phyloP scores from a whole-genome alignment of 1,140 invertebrate species.

The Diplogasteroides magnus region DNA sequence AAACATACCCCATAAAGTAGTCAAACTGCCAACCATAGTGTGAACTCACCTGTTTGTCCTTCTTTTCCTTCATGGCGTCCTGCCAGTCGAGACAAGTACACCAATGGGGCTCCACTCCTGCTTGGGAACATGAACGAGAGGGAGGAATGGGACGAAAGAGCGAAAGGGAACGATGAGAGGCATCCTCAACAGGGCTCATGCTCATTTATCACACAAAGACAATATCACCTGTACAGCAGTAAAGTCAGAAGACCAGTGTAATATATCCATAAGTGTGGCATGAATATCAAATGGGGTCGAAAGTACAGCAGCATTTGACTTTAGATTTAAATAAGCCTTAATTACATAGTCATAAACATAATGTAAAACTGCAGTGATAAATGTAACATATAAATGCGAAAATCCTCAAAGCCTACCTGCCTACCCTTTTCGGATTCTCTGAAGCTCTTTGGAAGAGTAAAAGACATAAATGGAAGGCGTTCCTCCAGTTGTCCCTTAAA shows the following conservation, averaged over 20 bases:
- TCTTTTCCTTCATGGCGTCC: slow-evolving; percentile 57
- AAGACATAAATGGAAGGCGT: slow-evolving; percentile 75
- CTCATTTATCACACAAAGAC: too few relatives aligned
- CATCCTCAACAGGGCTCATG: too few relatives aligned
- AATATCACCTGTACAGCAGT: not conserved
- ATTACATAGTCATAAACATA: too few relatives aligned
- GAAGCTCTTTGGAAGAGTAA: slow-evolving; percentile 70
- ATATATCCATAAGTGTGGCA: slow-evolving; percentile 49
- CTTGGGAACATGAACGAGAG: slow-evolving; percentile 58
- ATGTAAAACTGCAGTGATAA: too few relatives aligned
- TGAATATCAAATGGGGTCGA: slow-evolving; percentile 75
- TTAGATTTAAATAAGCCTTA: slow-evolving; percentile 62
- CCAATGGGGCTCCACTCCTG: slow-evolving; percentile 86
- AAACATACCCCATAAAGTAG: too few relatives aligned
- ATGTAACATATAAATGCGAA: too few relatives aligned
- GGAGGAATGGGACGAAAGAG: slow-evolving; percentile 56
- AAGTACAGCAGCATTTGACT: slow-evolving; percentile 66
- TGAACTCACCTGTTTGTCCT: slow-evolving; percentile 49
- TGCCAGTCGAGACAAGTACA: slow-evolving; percentile 81
- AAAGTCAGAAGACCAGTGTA: slow-evolving; percentile 28
- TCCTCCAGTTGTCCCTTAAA: slow-evolving; percentile 67
- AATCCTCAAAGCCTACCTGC: too few relatives aligned
- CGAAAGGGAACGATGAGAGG: slow-evolving; percentile 56
- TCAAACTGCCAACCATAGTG: too few relatives aligned
- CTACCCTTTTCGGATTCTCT: slow-evolving; percentile 51